A percentile compares a stretch with the other conserved stretches of the same genome.
phyloP scores from a whole-genome alignment of 35 echinoderm and acorn worm genomes.

The Stichopus chloronotus region DNA sequence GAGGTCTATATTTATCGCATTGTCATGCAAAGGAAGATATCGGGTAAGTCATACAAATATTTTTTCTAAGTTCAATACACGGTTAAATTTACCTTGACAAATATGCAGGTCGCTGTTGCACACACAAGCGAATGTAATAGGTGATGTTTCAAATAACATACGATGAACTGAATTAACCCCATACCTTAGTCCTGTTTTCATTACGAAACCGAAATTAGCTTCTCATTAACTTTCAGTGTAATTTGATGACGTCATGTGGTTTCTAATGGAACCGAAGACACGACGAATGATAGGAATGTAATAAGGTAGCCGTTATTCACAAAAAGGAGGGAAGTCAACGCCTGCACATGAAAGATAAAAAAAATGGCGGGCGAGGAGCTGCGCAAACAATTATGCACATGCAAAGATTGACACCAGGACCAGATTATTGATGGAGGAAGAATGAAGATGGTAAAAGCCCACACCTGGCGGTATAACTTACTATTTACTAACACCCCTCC shows the following conservation, averaged over 20 bases:
- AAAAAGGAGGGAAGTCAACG: background rate
- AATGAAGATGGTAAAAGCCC: background rate
- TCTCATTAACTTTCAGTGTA: slow-evolving; percentile 11
- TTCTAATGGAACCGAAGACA: background rate
- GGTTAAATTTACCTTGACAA: too few species aligned
- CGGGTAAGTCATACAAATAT: too few species aligned
- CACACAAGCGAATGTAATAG: too few species aligned
- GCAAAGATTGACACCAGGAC: background rate
- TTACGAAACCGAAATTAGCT: background rate
- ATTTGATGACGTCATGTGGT: slow-evolving; percentile 2
- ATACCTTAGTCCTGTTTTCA: background rate
- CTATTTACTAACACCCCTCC: slow-evolving; percentile 25
- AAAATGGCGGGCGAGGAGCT: background rate
- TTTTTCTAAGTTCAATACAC: too few species aligned
- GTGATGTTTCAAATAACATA: too few species aligned
- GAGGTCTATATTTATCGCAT: too few species aligned
- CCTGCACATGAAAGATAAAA: background rate
- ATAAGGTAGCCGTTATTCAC: background rate
- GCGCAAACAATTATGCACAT: background rate
- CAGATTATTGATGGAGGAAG: background rate
- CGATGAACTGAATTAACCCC: too few species aligned
- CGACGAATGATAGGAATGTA: slow-evolving; percentile 2
- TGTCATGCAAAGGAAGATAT: too few species aligned
- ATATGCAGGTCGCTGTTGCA: too few species aligned
- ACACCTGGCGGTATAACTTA: slow-evolving; percentile 54